These are phyloP conservation scores for Sphaeramia orbicularis DNA, from an alignment of 2,797 vertebrate species.

Conservation along the genomic window DNA sequence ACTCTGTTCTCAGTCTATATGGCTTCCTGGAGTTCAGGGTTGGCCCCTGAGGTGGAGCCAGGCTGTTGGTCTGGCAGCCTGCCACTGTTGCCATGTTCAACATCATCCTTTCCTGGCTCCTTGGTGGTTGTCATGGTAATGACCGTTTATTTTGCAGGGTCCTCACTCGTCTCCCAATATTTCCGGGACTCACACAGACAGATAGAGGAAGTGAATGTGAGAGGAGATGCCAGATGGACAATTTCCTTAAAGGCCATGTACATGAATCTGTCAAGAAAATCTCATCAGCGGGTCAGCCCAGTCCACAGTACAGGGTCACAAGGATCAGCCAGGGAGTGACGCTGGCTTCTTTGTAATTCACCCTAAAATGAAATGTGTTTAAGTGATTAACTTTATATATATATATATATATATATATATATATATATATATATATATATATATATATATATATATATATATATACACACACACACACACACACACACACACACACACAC, in stretches of 20 bases:
- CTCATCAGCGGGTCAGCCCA: background rate
- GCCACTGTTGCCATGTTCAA: conserved; percentile 69
- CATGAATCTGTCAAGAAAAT: conserved; percentile 15
- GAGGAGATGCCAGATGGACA: conserved; percentile 12
- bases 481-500: too few species aligned
- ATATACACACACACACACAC: too few species aligned
- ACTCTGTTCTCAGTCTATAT: background rate
- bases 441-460: too few species aligned
- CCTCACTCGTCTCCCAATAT: conserved; percentile 40
- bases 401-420: too few species aligned
- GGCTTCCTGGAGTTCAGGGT: conserved; percentile 5
- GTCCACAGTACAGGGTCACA: background rate
- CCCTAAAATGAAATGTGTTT: too few species aligned
- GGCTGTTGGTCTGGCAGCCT: conserved; percentile 66
- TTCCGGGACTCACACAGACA: conserved; percentile 44
- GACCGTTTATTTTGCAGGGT: conserved; percentile 65
- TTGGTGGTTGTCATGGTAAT: conserved; percentile 70
- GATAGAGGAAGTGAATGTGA: conserved; percentile 33
- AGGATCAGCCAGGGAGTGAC: background rate
- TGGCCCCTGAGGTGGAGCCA: conserved; percentile 45
- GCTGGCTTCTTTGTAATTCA: background rate
- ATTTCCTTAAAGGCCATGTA: conserved; percentile 47
- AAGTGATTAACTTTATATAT: too few species aligned
- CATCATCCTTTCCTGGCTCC: conserved; percentile 52
- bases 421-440: too few species aligned